Percentiles rank a stretch among this genome's conserved stretches.
Conservation (phyloP, 2,113 vertebrate genomes). For the Gorsachius goisagi region DNA sequence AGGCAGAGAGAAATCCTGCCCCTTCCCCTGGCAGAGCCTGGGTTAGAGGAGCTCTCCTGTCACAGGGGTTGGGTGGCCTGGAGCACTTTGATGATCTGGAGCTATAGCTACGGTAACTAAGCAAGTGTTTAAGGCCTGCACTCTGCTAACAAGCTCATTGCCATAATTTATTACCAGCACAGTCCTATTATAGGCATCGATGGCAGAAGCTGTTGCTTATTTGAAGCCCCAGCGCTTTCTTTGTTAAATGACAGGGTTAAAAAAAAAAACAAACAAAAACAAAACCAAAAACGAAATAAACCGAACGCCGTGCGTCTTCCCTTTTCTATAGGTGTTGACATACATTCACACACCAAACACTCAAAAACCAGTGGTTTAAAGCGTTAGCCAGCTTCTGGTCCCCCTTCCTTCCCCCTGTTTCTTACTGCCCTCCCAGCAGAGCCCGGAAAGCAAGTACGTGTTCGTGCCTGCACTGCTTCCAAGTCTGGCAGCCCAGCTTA, state of each 20-base stretch:
- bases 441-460: neutral
- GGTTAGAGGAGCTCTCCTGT: neutral
- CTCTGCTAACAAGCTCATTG: slow-evolving; percentile 35
- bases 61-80: neutral
- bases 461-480: neutral
- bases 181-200: slow-evolving; percentile 35
- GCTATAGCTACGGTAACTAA: slow-evolving; percentile 29
- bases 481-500: neutral
- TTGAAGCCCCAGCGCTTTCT: neutral
- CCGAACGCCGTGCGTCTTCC: fast-evolving
- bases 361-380: neutral
- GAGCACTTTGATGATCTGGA: slow-evolving; percentile 35
- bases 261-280: neutral
- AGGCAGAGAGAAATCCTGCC: neutral
- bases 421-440: neutral
- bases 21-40: neutral
- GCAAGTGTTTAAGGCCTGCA: slow-evolving; percentile 20
- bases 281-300: neutral
- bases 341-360: neutral
- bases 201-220: slow-evolving; percentile 1
- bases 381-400: neutral
- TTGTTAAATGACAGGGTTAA: neutral
- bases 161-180: slow-evolving; percentile 48
- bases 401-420: neutral
- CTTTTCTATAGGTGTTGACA: neutral